Percentiles rank a stretch among this genome's conserved stretches.
phyloP scores from a whole-genome alignment of 2,888 invertebrate genomes.

The Pterostichus madidus region DNA sequence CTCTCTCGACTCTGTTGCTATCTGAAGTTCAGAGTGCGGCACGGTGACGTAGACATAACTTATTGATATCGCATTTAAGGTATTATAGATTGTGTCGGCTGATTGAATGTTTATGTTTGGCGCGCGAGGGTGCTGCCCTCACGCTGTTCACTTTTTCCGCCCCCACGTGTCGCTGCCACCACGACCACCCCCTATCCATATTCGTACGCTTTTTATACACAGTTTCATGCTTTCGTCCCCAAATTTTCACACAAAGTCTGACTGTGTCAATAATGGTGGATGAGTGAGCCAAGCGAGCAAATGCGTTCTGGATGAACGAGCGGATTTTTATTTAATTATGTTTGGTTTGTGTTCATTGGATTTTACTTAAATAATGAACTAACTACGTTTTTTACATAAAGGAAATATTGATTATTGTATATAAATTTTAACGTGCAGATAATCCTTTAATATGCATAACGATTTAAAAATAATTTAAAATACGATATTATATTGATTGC shows the following conservation, averaged over 20 bases:
- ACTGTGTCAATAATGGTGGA: conserved; percentile 62
- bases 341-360: conserved; percentile 10
- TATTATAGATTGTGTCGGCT: conserved; percentile 76
- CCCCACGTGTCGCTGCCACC: conserved; percentile 12
- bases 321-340: conserved; percentile 37
- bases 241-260: conserved; percentile 65
- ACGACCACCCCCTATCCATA: conserved; percentile 44
- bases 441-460: no score
- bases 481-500: no score
- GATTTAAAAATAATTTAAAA: no score
- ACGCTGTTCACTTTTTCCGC: conserved; percentile 55
- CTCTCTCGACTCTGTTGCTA: neutral
- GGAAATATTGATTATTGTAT: conserved; percentile 4
- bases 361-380: conserved; percentile 11
- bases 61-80: conserved; percentile 78
- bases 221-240: conserved; percentile 65
- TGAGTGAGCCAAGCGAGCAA: conserved; percentile 23
- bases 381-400: neutral
- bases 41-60: conserved; percentile 71
- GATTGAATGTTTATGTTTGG: conserved; percentile 76
- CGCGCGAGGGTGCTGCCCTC: conserved; percentile 71
- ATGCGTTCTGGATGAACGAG: conserved; percentile 38
- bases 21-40: neutral
- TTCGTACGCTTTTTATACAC: conserved; percentile 64
- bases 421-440: neutral